Evolutionary conservation across 2,113 vertebrate genomes (phyloP).

Genomic region (Dipodomys spectabilis): DNA sequence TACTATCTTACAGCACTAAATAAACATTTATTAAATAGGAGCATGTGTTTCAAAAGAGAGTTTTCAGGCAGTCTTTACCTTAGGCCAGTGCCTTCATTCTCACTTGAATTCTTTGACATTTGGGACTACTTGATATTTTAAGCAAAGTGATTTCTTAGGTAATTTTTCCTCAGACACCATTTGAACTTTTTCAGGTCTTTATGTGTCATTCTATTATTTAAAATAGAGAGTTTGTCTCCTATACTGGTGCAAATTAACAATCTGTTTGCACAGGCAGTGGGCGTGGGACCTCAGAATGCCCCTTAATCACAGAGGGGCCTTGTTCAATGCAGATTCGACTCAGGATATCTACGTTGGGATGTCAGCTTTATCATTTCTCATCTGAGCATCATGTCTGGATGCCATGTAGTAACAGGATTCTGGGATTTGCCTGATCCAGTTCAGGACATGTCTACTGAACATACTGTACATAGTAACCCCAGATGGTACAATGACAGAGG

Average conservation of each 20-base stretch:
- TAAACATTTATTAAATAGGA: constrained; percentile 60
- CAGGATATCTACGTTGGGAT: neutral
- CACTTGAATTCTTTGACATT: neutral
- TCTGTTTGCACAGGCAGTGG: neutral
- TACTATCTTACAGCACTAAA: constrained; percentile 17
- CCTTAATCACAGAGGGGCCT: neutral
- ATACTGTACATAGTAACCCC: no score
- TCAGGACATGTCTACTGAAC: neutral
- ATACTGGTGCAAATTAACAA: neutral
- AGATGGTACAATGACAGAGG: neutral
- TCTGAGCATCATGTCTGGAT: no score
- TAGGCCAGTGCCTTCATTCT: neutral
- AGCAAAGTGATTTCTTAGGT: neutral
- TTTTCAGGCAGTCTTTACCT: constrained; percentile 18
- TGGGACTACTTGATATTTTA: neutral
- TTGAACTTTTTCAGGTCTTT: constrained; percentile 21
- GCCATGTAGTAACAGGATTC: neutral
- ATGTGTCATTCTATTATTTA: constrained; percentile 26
- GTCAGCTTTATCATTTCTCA: neutral
- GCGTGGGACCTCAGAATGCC: fast-evolving
- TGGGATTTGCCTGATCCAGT: neutral
- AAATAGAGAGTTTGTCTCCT: constrained; percentile 6
- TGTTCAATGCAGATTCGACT: neutral
- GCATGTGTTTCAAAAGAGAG: neutral
- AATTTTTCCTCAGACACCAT: constrained; percentile 4